These are phyloP conservation scores for Nemotelus pantherinus DNA, from an alignment of 2,888 invertebrate species.

Conservation along the genomic window DNA sequence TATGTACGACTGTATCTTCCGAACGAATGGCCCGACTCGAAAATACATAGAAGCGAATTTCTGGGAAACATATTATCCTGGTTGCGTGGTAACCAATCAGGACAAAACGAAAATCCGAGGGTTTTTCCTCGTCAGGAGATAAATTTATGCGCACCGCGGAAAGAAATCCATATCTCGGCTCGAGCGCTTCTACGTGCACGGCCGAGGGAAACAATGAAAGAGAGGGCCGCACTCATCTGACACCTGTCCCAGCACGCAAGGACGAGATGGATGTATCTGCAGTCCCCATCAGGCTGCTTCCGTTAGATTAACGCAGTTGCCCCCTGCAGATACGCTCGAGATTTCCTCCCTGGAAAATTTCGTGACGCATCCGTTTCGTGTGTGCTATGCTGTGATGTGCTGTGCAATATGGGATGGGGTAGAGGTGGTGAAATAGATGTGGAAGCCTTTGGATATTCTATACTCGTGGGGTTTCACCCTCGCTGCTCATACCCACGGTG, in stretches of 20 bases:
- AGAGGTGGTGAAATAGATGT: not conserved
- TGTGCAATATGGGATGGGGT: not conserved
- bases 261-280: constrained; percentile 38
- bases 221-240: constrained; percentile 21
- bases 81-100: constrained; percentile 46
- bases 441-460: constrained; percentile 2
- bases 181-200: not conserved
- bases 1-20: not conserved
- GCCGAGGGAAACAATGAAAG: constrained; percentile 13
- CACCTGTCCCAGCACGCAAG: constrained; percentile 34
- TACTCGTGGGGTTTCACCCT: constrained; percentile 24
- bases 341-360: constrained; percentile 26
- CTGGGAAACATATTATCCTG: constrained; percentile 40
- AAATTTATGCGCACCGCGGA: constrained; percentile 42
- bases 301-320: constrained; percentile 4
- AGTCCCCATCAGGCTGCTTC: constrained; percentile 20
- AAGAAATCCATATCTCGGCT: constrained; percentile 31
- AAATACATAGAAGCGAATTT: constrained; percentile 25
- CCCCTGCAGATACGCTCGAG: constrained; percentile 35
- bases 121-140: constrained; percentile 33
- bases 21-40: not conserved
- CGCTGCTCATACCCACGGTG: not conserved
- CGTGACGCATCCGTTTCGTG: constrained; percentile 12
- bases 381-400: not conserved
- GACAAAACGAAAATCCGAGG: constrained; percentile 43